Percentiles rank a stretch among this genome's conserved stretches.
These are phyloP conservation scores for Verasper variegatus DNA, from an alignment of 2,113 vertebrate species.

Conservation along the genomic window DNA sequence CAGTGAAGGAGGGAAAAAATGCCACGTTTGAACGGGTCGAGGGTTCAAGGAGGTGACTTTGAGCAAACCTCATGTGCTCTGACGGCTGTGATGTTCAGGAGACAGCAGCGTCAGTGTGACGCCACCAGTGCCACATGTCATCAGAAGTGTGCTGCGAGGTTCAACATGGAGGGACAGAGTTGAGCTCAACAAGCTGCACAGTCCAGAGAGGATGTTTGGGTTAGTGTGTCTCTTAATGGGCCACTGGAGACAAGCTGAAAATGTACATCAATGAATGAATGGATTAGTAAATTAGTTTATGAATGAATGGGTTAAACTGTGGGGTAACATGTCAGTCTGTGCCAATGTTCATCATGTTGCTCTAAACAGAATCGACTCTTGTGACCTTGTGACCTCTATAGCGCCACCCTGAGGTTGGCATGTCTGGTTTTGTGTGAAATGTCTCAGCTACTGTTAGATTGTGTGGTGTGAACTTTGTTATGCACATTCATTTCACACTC, in stretches of 20 bases:
- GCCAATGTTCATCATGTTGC: too few species aligned
- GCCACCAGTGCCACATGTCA: neutral
- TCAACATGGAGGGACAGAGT: neutral
- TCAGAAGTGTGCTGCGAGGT: neutral
- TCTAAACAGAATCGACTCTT: too few species aligned
- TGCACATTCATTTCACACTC: too few species aligned
- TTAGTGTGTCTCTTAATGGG: neutral
- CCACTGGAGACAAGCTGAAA: neutral
- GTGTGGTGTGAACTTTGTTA: too few species aligned
- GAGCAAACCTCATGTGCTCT: neutral
- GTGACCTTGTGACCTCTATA: too few species aligned
- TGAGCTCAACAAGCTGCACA: neutral
- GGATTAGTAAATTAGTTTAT: too few species aligned
- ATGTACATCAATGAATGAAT: neutral
- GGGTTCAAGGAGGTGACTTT: slow-evolving; percentile 23
- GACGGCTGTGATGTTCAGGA: neutral
- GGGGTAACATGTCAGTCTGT: too few species aligned
- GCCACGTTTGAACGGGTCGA: slow-evolving; percentile 11
- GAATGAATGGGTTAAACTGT: too few species aligned
- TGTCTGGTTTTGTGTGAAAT: too few species aligned
- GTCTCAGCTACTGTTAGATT: too few species aligned
- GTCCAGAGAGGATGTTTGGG: neutral
- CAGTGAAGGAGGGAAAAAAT: too few species aligned
- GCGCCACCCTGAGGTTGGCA: too few species aligned
- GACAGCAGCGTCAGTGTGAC: neutral